Evolutionary conservation across 2,797 vertebrate genomes (phyloP), one percentile per base, ranked within the genome.

Genomic region (Ammospiza maritima): DNA sequence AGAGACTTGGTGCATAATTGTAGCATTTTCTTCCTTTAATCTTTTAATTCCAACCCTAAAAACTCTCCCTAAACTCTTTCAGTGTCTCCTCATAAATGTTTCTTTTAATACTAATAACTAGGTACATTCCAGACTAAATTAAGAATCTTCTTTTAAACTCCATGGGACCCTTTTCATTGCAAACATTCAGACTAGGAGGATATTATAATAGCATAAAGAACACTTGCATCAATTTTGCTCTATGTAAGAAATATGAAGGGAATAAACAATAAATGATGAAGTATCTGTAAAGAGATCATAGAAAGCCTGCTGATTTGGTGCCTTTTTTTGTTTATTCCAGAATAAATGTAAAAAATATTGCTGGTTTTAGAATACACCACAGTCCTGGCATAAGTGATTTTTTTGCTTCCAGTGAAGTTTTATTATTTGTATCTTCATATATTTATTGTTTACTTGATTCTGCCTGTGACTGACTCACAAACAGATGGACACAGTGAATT

Each of bases 401-500:
- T 85, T 34, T 87, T 87, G 27, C 13, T 44, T 64, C n/a, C 32
- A 54, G 44, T 62, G 40, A 90, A 92, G 47, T 75, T 86, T 69
- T 94, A 80, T 88, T 91, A 84, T 96, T 96, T 96, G 38, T 89
- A 75, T 91, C 93, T 83, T 89, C 65, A 50, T 91, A 58, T 56
- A 62, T 89, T 94, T 92, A 90, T 96, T 92, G 82, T 96, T 96
- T 95, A 93, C 66, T 88, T 92, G 72, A 62, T 89, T 91, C 91
- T 96, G 90, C 54, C 89, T 91, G 54, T 78, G 70, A 50, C 78
- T 96, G 90, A 93, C 94, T 95, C 91, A 94, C 54, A 95, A 96
- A 89, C 95, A 97, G 95, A 96, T 97, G 96, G 94, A 88, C 94
- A 90, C 92, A 86, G 89, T 56, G 85, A 89, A 96, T 80, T 96